Evolutionary conservation across 2,888 invertebrate species (phyloP).

Genomic region (Blera fallax): DNA sequence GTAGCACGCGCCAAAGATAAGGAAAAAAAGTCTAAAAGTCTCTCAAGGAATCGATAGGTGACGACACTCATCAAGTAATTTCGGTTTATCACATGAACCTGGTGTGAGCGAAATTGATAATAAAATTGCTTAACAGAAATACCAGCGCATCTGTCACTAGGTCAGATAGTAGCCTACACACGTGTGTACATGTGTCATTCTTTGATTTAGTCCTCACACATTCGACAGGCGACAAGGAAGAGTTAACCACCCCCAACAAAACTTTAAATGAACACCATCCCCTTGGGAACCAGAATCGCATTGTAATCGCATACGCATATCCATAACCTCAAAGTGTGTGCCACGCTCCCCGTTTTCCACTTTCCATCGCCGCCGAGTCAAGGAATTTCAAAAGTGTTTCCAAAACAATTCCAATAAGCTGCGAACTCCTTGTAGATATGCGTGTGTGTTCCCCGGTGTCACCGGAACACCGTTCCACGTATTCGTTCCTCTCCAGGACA

Average conservation of each 20-base stretch:
- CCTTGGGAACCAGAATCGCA: not conserved
- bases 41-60: not conserved
- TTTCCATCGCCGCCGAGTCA: not conserved
- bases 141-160: not conserved
- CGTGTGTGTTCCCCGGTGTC: not conserved
- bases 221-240: not conserved
- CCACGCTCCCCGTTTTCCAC: not conserved
- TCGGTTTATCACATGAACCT: not conserved
- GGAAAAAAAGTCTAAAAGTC: no score
- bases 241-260: not conserved
- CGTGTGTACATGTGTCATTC: not conserved
- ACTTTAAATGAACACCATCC: not conserved
- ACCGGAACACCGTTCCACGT: not conserved
- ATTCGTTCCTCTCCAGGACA: not conserved
- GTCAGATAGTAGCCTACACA: not conserved
- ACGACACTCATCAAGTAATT: not conserved
- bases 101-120: no score
- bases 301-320: not conserved
- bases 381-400: not conserved
- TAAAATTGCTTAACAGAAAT: no score
- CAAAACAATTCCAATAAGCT: constrained; percentile 53
- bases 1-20: not conserved
- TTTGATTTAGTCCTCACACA: no score
- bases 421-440: not conserved
- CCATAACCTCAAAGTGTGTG: not conserved